Evolutionary conservation across 2,113 vertebrate genomes (phyloP).

Genomic region (Atractosteus spatula): DNA sequence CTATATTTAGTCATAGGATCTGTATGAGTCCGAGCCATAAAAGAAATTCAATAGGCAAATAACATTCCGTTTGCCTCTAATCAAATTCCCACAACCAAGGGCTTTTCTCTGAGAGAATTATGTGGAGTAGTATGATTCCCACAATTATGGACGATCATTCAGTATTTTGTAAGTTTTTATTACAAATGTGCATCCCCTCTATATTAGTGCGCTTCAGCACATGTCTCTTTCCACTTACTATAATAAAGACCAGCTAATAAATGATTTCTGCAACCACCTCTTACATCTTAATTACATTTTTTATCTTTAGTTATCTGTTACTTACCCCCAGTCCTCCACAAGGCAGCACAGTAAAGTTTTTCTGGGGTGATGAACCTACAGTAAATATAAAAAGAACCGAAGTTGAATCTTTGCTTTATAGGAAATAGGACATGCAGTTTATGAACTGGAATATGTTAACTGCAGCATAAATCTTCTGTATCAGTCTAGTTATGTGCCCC

Average conservation of each 20-base stretch:
- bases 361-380: constrained; percentile 63
- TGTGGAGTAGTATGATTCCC: neutral
- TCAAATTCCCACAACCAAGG: neutral
- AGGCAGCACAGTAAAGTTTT: constrained; percentile 70
- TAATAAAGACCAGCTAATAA: too few species aligned
- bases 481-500: too few species aligned
- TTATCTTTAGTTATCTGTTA: constrained; percentile 27
- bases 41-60: neutral
- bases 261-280: too few species aligned
- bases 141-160: neutral
- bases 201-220: too few species aligned
- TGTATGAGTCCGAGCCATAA: neutral
- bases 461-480: too few species aligned
- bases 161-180: too few species aligned
- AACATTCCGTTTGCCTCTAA: neutral
- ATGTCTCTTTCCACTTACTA: too few species aligned
- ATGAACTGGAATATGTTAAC: too few species aligned
- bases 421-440: too few species aligned
- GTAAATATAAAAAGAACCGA: constrained; percentile 5
- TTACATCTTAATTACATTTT: too few species aligned
- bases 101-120: neutral
- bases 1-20: constrained; percentile 53
- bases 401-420: neutral
- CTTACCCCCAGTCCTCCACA: constrained; percentile 75
- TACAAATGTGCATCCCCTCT: too few species aligned